Evolutionary conservation across 2,888 invertebrate genomes (phyloP), one percentile per base, ranked within the genome.

Genomic region (Pseudoips prasinana): DNA sequence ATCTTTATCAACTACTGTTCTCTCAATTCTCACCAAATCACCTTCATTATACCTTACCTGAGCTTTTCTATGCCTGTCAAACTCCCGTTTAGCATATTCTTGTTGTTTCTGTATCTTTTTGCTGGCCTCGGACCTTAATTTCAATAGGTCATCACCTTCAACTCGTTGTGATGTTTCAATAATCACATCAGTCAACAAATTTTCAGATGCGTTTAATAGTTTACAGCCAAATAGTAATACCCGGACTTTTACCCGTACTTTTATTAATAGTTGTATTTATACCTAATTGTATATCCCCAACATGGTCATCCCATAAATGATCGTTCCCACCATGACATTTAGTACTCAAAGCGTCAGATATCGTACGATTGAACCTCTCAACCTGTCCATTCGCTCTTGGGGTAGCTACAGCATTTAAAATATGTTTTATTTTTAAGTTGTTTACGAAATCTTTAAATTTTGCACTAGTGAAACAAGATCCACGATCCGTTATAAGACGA

Each of bases 161-260:
- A 22, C 8, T 17, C 8, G 8, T 8, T 28, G 18, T 0, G 17
- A 9, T 11, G 19, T 31, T 6, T 41, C 45, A 1, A 20, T 6
- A 10, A 28, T 35, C 3, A 39, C 7, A 2, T 41, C 38, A 29
- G 25, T 41, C 5, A 46, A 24, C 3, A 49, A 2, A 11, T 34
- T 40, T 27, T 46, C 34, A 0, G 52, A 29, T 1, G 41, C 33
- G 14, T 38, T 48, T 2, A 24, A 38, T 10, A 35, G 9, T 8
- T 29, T 48, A 1, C 28, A 23, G 0, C 53, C 50, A 10, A 54
- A 54, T 2, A 54, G 25, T 1, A 54, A 19, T 22, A 50, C 53
- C 1, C 44, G 47, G 46, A 7, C 38, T 45, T 23, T 45, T 46
- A 5, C 42, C 36, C 5, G 47, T 54, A 0, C 30, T 30, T 1